Conservation (phyloP, 1,140 invertebrate genomes). For the Galleria mellonella region DNA sequence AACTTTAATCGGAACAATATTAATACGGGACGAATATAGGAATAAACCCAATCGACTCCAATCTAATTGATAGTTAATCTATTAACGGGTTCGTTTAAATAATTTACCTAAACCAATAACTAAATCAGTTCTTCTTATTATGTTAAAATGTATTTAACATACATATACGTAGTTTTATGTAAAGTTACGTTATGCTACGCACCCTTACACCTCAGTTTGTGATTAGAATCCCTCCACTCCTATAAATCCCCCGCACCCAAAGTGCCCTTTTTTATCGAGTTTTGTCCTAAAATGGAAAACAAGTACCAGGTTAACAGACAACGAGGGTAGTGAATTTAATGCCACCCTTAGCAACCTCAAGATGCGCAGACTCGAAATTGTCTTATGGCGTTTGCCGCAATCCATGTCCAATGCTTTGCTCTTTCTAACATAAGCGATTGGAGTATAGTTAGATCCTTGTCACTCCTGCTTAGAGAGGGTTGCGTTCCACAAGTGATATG, state of each 20-base stretch:
- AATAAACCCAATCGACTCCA: too few species aligned
- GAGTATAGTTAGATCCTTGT: conserved; percentile 30
- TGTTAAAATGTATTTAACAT: too few species aligned
- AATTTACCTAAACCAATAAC: too few species aligned
- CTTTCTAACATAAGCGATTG: conserved; percentile 39
- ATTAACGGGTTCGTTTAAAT: too few species aligned
- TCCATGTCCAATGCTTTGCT: conserved; percentile 39
- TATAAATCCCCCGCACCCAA: conserved; percentile 15
- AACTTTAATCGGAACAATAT: too few species aligned
- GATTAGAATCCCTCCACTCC: conserved; percentile 21
- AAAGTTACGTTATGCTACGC: conserved; percentile 15
- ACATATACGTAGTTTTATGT: too few species aligned
- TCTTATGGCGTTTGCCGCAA: conserved; percentile 39
- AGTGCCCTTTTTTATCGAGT: conserved; percentile 69
- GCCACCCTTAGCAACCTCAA: conserved; percentile 59
- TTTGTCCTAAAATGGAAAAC: conserved; percentile 75
- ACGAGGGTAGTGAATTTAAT: conserved; percentile 30
- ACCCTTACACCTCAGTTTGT: conserved; percentile 29
- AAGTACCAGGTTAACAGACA: conserved; percentile 56
- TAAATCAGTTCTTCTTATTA: too few species aligned
- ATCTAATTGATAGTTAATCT: too few species aligned
- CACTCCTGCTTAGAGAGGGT: conserved; percentile 46
- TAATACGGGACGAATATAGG: too few species aligned
- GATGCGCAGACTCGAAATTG: conserved; percentile 65
- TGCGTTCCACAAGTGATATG: conserved; percentile 18